Base-by-base conservation (phyloP, 1,140 invertebrate species). In the Lethocerus indicus region DNA sequence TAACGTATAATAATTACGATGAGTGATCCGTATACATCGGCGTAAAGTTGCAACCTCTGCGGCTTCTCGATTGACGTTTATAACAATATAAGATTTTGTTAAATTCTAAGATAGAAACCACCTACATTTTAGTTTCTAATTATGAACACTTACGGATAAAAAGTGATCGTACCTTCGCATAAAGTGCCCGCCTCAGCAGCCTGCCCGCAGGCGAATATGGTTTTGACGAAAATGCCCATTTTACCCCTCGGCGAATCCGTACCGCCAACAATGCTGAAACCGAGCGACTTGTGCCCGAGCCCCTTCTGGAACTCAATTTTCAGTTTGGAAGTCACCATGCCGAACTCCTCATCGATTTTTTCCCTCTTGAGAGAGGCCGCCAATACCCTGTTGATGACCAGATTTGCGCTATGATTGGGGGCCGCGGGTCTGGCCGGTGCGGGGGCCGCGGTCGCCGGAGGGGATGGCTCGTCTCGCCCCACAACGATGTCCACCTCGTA, bases 211-310 rank as follows among this genome's bases (percentile, higher is more conserved):
- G 78, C 72, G 51, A 81, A 76, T 45, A 85, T 73, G 25, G 78
- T 72, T 55, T 80, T 74, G 27, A 84, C 77, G 61, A 78, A 83
- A 51, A 85, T 83, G 0, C 79, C 79, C 67, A 83, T 76, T 44
- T 71, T 69, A 1, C 80, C 80, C 47, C 73, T 71, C 0, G 79
- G 74, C 3, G 78, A 80, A 59, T 84, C 81, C 37, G 69, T 71
- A 1, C 81, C 81, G 0, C 89, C 90, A 1, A 93, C 89, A 54
- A 93, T 88, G 28, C 84, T 90, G 59, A 93, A 93, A 2, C 89
- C 88, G 18, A 94, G 67, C 0, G 83, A 83, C 62, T 87, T 89
- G 58, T 83, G 84, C 2, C 82, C 82, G 3, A 75, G 73, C 2
- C 87, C 87, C 61, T 90, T 91, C 58, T 85, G 74, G 26, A 57